Evolutionary conservation across 2,797 vertebrate species (phyloP).

Genomic region (Percopsis omiscomaycus): DNA sequence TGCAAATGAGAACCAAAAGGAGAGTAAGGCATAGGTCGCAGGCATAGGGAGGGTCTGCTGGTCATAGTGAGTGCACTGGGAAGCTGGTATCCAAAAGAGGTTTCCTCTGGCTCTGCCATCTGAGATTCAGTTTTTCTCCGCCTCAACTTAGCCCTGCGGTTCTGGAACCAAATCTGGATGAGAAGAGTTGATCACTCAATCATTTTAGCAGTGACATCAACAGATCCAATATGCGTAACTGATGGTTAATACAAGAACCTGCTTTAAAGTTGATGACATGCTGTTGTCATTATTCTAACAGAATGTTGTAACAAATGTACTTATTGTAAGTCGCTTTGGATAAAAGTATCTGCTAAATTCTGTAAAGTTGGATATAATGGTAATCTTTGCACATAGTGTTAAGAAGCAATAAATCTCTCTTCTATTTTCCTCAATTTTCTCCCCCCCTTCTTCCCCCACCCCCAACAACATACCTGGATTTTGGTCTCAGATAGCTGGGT

Average conservation of each 20-base stretch:
- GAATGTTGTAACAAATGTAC: too few species aligned
- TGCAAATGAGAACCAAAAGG: background rate
- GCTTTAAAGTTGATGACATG: too few species aligned
- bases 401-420: too few species aligned
- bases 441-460: background rate
- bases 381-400: too few species aligned
- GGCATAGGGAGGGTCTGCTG: background rate
- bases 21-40: background rate
- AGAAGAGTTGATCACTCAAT: background rate
- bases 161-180: slow-evolving; percentile 16
- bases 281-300: too few species aligned
- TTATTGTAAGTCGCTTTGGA: too few species aligned
- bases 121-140: background rate
- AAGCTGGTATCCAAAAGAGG: background rate
- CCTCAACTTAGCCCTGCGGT: slow-evolving; percentile 12
- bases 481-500: slow-evolving; percentile 3
- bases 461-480: background rate
- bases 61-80: background rate
- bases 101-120: background rate
- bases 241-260: too few species aligned
- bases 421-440: background rate
- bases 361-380: too few species aligned
- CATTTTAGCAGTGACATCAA: too few species aligned
- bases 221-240: too few species aligned
- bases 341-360: too few species aligned